A percentile compares a stretch with the other conserved stretches of the same genome.
Evolutionary conservation across 2,797 vertebrate species (phyloP).

Genomic region (Acipenser transmontanus): DNA sequence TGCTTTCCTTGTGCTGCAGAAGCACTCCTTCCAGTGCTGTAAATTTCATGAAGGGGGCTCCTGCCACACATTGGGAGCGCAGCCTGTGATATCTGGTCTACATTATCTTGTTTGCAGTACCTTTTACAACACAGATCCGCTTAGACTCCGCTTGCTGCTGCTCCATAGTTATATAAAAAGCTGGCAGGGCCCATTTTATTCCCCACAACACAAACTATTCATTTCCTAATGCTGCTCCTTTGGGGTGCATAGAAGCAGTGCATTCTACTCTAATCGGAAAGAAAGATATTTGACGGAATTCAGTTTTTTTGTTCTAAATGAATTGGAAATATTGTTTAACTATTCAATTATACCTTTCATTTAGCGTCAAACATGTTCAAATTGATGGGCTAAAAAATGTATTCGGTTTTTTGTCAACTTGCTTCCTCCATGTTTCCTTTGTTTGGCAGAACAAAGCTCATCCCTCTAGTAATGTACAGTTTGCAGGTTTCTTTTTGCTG

Average conservation of each 20-base stretch:
- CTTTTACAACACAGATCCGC: constrained; percentile 12
- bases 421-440: too few species aligned
- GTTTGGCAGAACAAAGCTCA: too few species aligned
- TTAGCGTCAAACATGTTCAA: too few species aligned
- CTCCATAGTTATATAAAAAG: constrained; percentile 28
- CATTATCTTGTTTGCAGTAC: constrained; percentile 31
- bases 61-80: not conserved
- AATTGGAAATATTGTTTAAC: too few species aligned
- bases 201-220: constrained; percentile 11
- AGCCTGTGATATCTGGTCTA: constrained; percentile 18
- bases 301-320: too few species aligned
- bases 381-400: too few species aligned
- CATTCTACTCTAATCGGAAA: too few species aligned
- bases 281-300: too few species aligned
- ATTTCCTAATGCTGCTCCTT: constrained; percentile 9
- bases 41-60: not conserved
- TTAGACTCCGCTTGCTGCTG: constrained; percentile 27
- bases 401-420: too few species aligned
- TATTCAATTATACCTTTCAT: too few species aligned
- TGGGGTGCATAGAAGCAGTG: constrained; percentile 6
- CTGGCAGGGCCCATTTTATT: constrained; percentile 18
- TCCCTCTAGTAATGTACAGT: too few species aligned
- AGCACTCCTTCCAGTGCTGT: not conserved
- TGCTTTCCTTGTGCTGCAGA: not conserved
- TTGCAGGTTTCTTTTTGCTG: too few species aligned